phyloP scores from a whole-genome alignment of 2,113 vertebrate genomes.

The Psittacus erithacus region DNA sequence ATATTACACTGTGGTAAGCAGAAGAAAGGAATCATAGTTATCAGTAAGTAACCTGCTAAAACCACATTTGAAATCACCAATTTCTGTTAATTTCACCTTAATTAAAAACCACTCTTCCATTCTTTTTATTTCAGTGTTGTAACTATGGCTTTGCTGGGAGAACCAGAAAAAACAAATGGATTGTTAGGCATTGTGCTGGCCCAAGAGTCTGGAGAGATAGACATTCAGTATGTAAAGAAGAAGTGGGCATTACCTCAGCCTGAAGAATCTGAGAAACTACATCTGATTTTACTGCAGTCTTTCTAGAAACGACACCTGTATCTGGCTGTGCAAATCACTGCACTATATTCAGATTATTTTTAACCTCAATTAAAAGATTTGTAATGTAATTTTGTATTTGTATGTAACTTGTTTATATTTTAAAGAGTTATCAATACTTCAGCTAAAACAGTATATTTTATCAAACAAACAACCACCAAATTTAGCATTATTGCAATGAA shows the following conservation, averaged over 20 bases:
- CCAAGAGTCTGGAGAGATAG: conserved; percentile 82
- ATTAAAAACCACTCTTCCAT: background rate
- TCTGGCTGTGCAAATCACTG: background rate
- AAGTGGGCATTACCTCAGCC: conserved; percentile 69
- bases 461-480: background rate
- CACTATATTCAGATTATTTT: background rate
- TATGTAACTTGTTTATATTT: background rate
- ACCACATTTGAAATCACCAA: background rate
- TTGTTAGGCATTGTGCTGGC: conserved; percentile 86
- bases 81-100: background rate
- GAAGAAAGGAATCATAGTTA: background rate
- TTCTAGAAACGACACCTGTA: background rate
- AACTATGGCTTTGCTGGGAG: conserved; percentile 85
- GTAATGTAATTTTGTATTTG: conserved; percentile 3
- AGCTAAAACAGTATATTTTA: conserved; percentile 43
- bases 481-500: background rate
- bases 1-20: background rate
- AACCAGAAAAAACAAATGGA: conserved; percentile 80
- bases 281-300: conserved; percentile 66
- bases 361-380: background rate
- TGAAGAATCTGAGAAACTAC: conserved; percentile 78
- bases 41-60: background rate
- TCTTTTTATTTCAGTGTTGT: conserved; percentile 76
- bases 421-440: background rate
- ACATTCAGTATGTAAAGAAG: conserved; percentile 85